Percentiles rank a stretch among this genome's conserved stretches.
Evolutionary conservation across 2,888 invertebrate genomes (phyloP).

Genomic region (Clitarchus hookeri): DNA sequence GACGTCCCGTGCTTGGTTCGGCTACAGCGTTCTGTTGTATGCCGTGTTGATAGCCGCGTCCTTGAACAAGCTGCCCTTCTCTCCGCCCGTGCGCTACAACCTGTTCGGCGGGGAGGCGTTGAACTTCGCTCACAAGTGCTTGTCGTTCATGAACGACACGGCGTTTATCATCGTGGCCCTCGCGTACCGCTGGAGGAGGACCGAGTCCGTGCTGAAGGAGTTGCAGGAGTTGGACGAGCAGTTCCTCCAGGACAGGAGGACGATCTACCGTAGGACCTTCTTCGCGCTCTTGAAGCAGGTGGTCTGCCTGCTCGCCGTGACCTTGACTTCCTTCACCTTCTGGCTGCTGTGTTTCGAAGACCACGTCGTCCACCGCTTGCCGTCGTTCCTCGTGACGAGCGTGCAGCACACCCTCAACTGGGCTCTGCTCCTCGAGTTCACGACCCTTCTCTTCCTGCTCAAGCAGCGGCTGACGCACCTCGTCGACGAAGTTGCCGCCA

Average conservation of each 20-base stretch:
- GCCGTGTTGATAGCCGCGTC: not conserved
- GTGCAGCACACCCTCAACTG: not conserved
- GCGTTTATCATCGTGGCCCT: not conserved
- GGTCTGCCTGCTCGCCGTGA: not conserved
- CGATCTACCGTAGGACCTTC: not conserved
- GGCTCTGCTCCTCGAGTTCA: not conserved
- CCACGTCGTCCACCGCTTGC: not conserved
- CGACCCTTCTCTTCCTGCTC: not conserved
- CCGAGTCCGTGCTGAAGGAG: not conserved
- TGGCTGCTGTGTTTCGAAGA: not conserved
- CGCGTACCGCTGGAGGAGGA: not conserved
- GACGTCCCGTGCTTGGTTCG: not conserved
- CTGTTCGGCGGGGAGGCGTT: not conserved
- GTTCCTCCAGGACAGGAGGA: not conserved
- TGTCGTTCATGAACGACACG: not conserved
- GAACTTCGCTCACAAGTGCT: not conserved
- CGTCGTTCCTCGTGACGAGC: not conserved
- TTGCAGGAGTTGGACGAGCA: not conserved
- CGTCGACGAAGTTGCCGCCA: not conserved
- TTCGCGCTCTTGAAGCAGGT: not conserved
- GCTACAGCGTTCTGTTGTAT: not conserved
- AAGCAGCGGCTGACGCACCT: slow-evolving; percentile 8
- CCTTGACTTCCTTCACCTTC: not conserved
- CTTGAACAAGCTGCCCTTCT: not conserved
- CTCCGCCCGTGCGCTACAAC: not conserved